Evolutionary conservation across 2,888 invertebrate species (phyloP), one percentile per base, ranked within the genome.

Genomic region (Aphidius colemani): DNA sequence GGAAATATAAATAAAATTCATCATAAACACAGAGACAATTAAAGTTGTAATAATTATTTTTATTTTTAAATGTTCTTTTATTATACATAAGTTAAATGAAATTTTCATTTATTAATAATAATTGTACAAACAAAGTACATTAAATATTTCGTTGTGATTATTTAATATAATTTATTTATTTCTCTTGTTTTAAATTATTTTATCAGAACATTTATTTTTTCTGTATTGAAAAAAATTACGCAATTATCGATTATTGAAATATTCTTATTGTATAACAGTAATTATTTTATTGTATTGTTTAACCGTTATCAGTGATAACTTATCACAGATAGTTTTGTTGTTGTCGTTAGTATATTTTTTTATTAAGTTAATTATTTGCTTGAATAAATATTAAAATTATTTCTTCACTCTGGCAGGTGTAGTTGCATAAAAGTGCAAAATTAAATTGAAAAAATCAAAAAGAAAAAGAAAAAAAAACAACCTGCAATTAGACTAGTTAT

Each of bases 291-390:
- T 81, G 81, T 81, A 80, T 81, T 77, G 75, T 78, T 81, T 81
- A 77, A 75, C 74, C 74, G 71, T 79, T 82, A 82, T 82, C 82
- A 82, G 81, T 81, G 82, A 81, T 79, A 77, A 77, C 78, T 80
- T 79, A 62, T 58, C 51, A 65, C 48, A 53, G 39, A 44, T 48
- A 13, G 10, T 62, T 67, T 43, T 51, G 39, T 44, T 56, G 30
- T 30, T 18, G n/a, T n/a, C 9, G 40, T 60, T 41, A 30, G 49
- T 46, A 41, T 61, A 53, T 50, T 63, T 46, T 61, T 50, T 60
- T 61, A 11, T 18, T 60, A 49, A 50, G 18, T 55, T 9, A 43
- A 11, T 50, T 9, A 30, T 30, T 30, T 45, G 10, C 6, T 10
- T 6, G 45, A 9, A 45, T 45, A 3, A 45, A 8, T 45, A 45